Base-by-base conservation (phyloP, 1,140 invertebrate genomes). In the Colletes gigas region DNA sequence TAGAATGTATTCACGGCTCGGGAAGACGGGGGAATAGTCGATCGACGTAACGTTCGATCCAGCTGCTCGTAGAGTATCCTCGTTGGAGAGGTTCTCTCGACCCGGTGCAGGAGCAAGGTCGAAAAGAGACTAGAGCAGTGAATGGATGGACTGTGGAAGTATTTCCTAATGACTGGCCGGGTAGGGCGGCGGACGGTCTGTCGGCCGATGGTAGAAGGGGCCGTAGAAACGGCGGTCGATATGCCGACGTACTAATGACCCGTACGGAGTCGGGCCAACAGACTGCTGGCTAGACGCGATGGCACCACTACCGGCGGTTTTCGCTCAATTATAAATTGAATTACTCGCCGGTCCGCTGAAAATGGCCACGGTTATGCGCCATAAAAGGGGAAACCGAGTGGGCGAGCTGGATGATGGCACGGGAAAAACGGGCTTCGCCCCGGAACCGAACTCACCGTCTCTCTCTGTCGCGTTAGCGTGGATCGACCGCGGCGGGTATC, bases 161-260 rank as follows among this genome's bases (percentile, higher is more conserved):
- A 90, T 88, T 89, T 91, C 82, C 86, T 89, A 90, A 89, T 89
- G 87, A 88, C 86, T 85, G 66, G 66, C 54, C 30, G 44, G 66
- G 47, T 10, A 57, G 52, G 54, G 60, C 62, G 50, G 44, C 15
- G 50, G 54, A 17, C 30, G 57, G n/a, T 78, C 57, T 41, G 55
- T 52, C 19, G 54, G 39, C 21, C 9, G 68, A 39, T 21, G 47
- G 47, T 76, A 57, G 66, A 55, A 30, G 59, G 78, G 44, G 67
- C 65, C 82, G 83, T 88, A 89, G 86, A 89, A 90, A 88, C 73
- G 75, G 70, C 85, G 91, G 84, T 91, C 90, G 90, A 87, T 91
- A 91, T 88, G 88, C 89, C 89, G 78, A 82, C 77, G 88, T 84
- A 92, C 89, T 91, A 91, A 91, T 91, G 90, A 91, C 90, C 89